Base-by-base conservation (phyloP, 2,113 vertebrate genomes). In the Podarcis muralis region DNA sequence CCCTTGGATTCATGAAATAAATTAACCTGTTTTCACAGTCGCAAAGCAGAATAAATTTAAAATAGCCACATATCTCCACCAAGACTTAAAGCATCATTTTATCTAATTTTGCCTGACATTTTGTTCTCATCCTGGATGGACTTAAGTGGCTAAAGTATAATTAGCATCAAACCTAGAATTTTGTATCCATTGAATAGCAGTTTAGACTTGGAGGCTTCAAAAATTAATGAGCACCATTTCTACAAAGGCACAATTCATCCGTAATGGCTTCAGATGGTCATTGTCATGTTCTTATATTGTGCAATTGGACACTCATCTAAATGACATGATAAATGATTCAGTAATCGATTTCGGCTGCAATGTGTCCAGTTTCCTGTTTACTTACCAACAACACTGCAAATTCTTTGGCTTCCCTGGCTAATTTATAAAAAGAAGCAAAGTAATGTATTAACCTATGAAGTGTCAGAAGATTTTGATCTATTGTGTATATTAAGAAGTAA, bases 341-440 rank as follows among this genome's bases (percentile, higher is more conserved):
- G 88, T 93, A 94, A 94, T 90, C 89, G 85, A 92, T 94, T 94
- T 87, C 87, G 81, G 68, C 84, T 86, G 37, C 84, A 87, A 83
- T 87, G 91, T 92, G 91, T 92, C 91, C 87, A 87, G 81, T 93
- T 95, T 91, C 85, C 35, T 71, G 82, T 92, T 93, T 92, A 91
- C 80, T 83, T 92, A 77, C 13, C 65, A 92, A 92, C 88, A 93
- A 22, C 88, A 89, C 90, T 89, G 91, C 77, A 92, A 84, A 82
- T 87, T 84, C 84, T 94, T 93, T 91, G 59, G 84, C 90, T 93
- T 95, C 90, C 12, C 83, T 86, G 92, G 93, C 92, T 92, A 92
- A 94, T 94, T 94, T 92, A 93, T 93, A 90, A 66, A 48, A 16
- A 66, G 81, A 62, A 85, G 87, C 86, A 91, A 27, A 92, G 76